Percentiles rank a stretch among this genome's conserved stretches.
Evolutionary conservation across 2,888 invertebrate genomes (phyloP).

Genomic region (Xylocampa areola): DNA sequence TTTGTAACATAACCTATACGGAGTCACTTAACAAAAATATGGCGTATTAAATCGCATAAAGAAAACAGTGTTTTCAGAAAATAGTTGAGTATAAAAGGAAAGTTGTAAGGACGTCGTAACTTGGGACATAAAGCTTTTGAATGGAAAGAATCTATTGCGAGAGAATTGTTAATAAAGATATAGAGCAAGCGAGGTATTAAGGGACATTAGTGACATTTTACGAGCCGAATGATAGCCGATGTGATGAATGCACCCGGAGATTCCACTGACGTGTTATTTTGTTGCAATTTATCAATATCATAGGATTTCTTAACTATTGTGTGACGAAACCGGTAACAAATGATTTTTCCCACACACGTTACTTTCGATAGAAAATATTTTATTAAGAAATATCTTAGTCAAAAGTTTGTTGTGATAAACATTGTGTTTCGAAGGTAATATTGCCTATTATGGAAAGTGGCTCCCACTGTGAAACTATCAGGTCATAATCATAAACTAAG

Average conservation of each 20-base stretch:
- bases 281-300: slow-evolving; percentile 74
- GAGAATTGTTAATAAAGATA: slow-evolving; percentile 89
- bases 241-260: slow-evolving; percentile 82
- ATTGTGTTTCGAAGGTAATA: not conserved
- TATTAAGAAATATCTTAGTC: too few species aligned
- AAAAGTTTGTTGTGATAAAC: too few species aligned
- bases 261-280: slow-evolving; percentile 60
- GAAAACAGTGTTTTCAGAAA: slow-evolving; percentile 89
- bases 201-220: slow-evolving; percentile 87
- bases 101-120: slow-evolving; percentile 86
- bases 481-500: slow-evolving; percentile 14
- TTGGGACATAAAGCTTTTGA: slow-evolving; percentile 85
- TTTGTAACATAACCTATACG: slow-evolving; percentile 77
- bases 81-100: slow-evolving; percentile 86
- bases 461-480: not conserved
- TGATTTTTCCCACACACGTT: slow-evolving; percentile 6
- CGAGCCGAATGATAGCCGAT: slow-evolving; percentile 75
- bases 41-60: slow-evolving; percentile 87
- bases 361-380: not conserved
- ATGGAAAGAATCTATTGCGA: slow-evolving; percentile 85
- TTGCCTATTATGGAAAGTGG: not conserved
- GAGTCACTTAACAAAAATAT: slow-evolving; percentile 87
- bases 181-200: slow-evolving; percentile 84
- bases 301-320: slow-evolving; percentile 44
- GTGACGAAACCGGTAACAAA: slow-evolving; percentile 32